Base-by-base conservation (phyloP, 2,888 invertebrate species). In the Theretra japonica region DNA sequence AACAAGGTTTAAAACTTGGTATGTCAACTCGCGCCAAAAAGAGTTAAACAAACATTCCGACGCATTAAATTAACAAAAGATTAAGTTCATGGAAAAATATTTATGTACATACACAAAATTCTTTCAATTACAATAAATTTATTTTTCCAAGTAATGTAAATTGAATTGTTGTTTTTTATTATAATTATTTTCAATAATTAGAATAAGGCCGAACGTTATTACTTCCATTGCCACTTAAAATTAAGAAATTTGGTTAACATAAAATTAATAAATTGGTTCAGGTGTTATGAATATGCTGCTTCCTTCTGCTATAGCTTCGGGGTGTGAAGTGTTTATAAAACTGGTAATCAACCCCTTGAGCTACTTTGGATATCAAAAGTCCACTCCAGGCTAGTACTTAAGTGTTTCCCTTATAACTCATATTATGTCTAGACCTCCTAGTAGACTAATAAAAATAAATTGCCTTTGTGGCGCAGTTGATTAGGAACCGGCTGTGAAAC, bases 291-390 rank as follows among this genome's bases (percentile, higher is more conserved):
- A 48, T 72, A 56, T 73, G 81, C 81, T 81, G 81, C 72, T 78
- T 75, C 74, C 75, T 75, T 77, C 23, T 17, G 25, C 60, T 73
- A 79, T 70, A 71, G 75, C 75, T 75, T 68, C 70, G 68, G 73
- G 74, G 72, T 74, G 75, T 71, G 71, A 75, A 75, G 72, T 69
- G 68, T 77, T 75, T 75, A 72, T 71, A 75, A 73, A 69, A 71
- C 69, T 70, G 76, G 30, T 68, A 79, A 83, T 79, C 77, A 74
- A 79, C 75, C 71, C 81, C 79, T 75, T 73, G 70, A 76, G 82
- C 79, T 59, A 68, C 76, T 78, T 75, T 73, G 76, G 78, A 41
- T 25, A 58, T 30, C 68, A 60, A 59, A 72, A 53, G 50, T 19
- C 23, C 23, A 4, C 19, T 41, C 50, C 70, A 71, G 70, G 17